A percentile compares a stretch with the other conserved stretches of the same genome.
phyloP scores from a whole-genome alignment of 2,888 invertebrate species.

The Acrobasis suavella region DNA sequence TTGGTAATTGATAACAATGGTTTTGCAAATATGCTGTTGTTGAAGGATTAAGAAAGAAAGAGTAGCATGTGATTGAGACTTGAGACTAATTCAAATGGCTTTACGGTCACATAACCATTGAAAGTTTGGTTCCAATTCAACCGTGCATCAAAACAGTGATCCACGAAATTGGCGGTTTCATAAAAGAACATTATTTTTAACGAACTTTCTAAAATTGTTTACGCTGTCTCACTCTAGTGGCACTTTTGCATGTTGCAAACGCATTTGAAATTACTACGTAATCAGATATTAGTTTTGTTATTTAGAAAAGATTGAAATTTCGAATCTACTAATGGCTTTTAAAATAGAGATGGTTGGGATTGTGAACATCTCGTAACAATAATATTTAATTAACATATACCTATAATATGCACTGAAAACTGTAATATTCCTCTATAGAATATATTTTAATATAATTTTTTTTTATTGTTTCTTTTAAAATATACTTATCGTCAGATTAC shows the following conservation, averaged over 20 bases:
- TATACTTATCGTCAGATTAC: too few relatives aligned
- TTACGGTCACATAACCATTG: not conserved
- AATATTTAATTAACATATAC: too few relatives aligned
- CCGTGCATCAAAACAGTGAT: slow-evolving; percentile 1
- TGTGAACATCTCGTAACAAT: too few relatives aligned
- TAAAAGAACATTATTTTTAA: slow-evolving; percentile 1
- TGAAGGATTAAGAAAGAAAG: too few relatives aligned
- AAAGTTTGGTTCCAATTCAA: not conserved
- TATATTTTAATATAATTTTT: too few relatives aligned
- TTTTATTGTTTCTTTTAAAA: too few relatives aligned
- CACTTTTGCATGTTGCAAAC: not conserved
- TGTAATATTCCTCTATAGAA: too few relatives aligned
- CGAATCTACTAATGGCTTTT: slow-evolving; percentile 2
- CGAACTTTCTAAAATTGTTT: slow-evolving; percentile 10
- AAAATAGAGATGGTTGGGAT: not conserved
- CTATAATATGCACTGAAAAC: too few relatives aligned
- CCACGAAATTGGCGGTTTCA: not conserved
- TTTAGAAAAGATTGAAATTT: not conserved
- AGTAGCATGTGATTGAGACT: too few relatives aligned
- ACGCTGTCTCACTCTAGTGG: not conserved
- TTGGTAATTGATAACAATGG: too few relatives aligned
- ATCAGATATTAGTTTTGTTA: not conserved
- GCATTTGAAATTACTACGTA: not conserved
- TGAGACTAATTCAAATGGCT: not conserved
- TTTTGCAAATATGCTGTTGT: too few relatives aligned